phyloP scores from a whole-genome alignment of 2,888 invertebrate genomes.

The Troglohyphantes excavatus region DNA sequence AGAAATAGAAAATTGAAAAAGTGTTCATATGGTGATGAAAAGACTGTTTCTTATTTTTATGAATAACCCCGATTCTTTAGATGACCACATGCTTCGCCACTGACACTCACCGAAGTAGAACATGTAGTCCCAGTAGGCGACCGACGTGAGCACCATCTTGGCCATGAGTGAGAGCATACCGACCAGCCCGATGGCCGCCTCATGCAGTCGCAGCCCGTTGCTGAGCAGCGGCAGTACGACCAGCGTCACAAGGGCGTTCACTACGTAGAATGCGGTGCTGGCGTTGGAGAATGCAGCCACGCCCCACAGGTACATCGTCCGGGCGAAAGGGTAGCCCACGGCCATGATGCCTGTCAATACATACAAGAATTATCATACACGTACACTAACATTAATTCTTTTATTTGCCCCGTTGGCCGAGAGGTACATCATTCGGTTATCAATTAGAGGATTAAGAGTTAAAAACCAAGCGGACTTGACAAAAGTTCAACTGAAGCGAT shows the following conservation, averaged over 20 bases:
- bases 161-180: conserved; percentile 56
- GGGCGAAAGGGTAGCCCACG: conserved; percentile 34
- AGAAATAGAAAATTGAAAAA: too few species aligned
- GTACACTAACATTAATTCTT: too few species aligned
- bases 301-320: conserved; percentile 53
- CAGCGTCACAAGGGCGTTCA: conserved; percentile 32
- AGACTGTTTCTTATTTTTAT: too few species aligned
- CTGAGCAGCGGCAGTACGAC: conserved; percentile 31
- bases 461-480: too few species aligned
- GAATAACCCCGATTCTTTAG: too few species aligned
- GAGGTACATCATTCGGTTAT: too few species aligned
- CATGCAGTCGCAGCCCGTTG: conserved; percentile 49
- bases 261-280: conserved; percentile 27
- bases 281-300: conserved; percentile 49
- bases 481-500: too few species aligned
- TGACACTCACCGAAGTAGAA: conserved; percentile 41
- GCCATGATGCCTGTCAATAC: conserved; percentile 27
- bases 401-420: too few species aligned
- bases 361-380: too few species aligned
- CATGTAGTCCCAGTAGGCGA: conserved; percentile 9
- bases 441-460: too few species aligned
- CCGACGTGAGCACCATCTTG: conserved; percentile 37
- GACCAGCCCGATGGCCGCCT: conserved; percentile 53
- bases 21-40: too few species aligned
- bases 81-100: too few species aligned